Conservation (phyloP, 2,113 vertebrate genomes). For the Gymnobelideus leadbeateri region DNA sequence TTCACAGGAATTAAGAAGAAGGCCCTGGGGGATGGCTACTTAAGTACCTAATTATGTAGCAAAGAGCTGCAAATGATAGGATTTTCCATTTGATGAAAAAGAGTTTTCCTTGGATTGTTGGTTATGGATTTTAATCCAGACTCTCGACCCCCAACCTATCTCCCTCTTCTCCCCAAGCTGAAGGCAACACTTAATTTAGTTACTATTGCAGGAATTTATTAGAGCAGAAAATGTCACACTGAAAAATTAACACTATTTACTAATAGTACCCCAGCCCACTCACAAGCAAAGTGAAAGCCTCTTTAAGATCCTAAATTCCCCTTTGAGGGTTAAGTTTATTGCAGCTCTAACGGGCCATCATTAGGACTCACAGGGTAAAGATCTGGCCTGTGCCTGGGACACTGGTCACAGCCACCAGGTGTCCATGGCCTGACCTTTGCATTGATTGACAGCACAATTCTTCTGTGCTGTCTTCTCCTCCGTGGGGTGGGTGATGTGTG, state of each 20-base stretch:
- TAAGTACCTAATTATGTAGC: conserved; percentile 72
- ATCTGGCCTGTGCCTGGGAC: fast-evolving
- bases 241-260: conserved; percentile 73
- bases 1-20: conserved; percentile 68
- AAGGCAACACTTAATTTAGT: conserved; percentile 69
- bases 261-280: conserved; percentile 59
- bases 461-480: not conserved
- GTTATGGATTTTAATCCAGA: conserved; percentile 71
- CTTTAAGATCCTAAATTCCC: not conserved
- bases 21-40: conserved; percentile 69
- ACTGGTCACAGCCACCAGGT: not conserved
- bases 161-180: not conserved
- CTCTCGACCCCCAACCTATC: conserved; percentile 11
- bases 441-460: not conserved
- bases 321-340: not conserved
- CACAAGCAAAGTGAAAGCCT: conserved; percentile 49
- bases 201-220: conserved; percentile 67
- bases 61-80: conserved; percentile 72
- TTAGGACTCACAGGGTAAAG: not conserved
- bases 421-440: fast-evolving
- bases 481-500: not conserved
- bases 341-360: not conserved
- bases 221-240: conserved; percentile 72
- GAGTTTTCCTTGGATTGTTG: conserved; percentile 64
- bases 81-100: conserved; percentile 68